Conservation (phyloP, 2,888 invertebrate species). For the Epistrophe eligans region DNA sequence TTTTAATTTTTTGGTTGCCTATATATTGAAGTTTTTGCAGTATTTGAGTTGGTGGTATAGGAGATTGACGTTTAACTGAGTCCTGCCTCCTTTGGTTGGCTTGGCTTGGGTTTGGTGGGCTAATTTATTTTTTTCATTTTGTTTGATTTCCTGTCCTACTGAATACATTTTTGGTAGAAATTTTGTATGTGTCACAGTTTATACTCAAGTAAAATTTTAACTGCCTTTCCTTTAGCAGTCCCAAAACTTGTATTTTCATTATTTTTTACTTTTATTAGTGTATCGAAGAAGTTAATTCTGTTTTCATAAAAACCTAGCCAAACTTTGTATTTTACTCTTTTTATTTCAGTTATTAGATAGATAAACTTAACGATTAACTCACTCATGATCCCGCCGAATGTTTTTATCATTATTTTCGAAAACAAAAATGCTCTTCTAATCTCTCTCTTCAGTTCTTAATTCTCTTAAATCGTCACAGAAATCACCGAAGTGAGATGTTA, state of each 20-base stretch:
- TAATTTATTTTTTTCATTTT: conserved; percentile 33
- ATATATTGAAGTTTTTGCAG: not conserved
- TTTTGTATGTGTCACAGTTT: conserved; percentile 11
- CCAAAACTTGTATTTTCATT: not conserved
- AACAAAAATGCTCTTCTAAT: too few species aligned
- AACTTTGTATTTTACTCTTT: too few species aligned
- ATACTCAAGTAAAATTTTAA: conserved; percentile 3
- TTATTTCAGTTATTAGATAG: too few species aligned
- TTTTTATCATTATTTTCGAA: too few species aligned
- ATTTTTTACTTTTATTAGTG: too few species aligned
- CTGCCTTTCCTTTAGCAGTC: not conserved
- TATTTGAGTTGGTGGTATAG: not conserved
- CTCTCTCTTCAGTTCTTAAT: too few species aligned
- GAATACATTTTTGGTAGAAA: conserved; percentile 41
- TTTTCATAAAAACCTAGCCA: too few species aligned
- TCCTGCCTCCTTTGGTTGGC: not conserved
- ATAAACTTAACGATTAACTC: too few species aligned
- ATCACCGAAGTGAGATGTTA: too few species aligned
- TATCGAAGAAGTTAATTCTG: too few species aligned
- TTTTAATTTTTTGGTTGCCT: conserved; percentile 6
- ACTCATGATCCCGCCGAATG: too few species aligned
- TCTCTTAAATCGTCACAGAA: too few species aligned
- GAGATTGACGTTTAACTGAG: not conserved
- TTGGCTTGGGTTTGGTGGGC: not conserved
- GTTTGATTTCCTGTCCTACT: conserved; percentile 56